A percentile compares a stretch with the other conserved stretches of the same genome.
phyloP scores from a whole-genome alignment of 2,797 vertebrate species.

The Sebastes miniatus region DNA sequence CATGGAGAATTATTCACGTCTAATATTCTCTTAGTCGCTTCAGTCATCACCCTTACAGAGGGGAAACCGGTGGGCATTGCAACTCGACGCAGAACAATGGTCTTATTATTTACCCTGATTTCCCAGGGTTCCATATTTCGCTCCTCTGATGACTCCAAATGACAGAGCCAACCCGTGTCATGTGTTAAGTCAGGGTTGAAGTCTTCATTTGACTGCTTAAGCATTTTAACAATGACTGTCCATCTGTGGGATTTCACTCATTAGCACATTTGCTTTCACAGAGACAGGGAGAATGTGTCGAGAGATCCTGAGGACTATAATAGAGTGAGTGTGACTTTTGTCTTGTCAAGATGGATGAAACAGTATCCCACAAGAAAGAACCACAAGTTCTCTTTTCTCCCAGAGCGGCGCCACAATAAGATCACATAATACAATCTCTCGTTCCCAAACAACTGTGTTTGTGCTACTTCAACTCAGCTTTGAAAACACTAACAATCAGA shows the following conservation, averaged over 20 bases:
- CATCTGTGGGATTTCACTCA: constrained; percentile 79
- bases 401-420: constrained; percentile 12
- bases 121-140: constrained; percentile 47
- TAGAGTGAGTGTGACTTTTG: constrained; percentile 72
- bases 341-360: constrained; percentile 69
- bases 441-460: constrained; percentile 10
- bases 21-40: constrained; percentile 36
- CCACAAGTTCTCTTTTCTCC: constrained; percentile 13
- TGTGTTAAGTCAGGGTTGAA: constrained; percentile 53
- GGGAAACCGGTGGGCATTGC: neutral
- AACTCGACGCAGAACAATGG: constrained; percentile 28
- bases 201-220: constrained; percentile 61
- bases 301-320: constrained; percentile 66
- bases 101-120: constrained; percentile 49
- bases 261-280: constrained; percentile 74
- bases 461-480: constrained; percentile 14
- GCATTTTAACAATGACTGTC: constrained; percentile 73
- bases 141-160: constrained; percentile 31
- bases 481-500: constrained; percentile 24
- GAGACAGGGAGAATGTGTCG: constrained; percentile 65
- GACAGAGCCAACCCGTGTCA: constrained; percentile 39
- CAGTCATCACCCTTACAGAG: constrained; percentile 32
- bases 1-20: constrained; percentile 21
- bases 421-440: constrained; percentile 11
- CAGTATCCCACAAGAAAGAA: constrained; percentile 58